phyloP scores from a whole-genome alignment of 2,888 invertebrate species.

The Sarcophaga variegata region DNA sequence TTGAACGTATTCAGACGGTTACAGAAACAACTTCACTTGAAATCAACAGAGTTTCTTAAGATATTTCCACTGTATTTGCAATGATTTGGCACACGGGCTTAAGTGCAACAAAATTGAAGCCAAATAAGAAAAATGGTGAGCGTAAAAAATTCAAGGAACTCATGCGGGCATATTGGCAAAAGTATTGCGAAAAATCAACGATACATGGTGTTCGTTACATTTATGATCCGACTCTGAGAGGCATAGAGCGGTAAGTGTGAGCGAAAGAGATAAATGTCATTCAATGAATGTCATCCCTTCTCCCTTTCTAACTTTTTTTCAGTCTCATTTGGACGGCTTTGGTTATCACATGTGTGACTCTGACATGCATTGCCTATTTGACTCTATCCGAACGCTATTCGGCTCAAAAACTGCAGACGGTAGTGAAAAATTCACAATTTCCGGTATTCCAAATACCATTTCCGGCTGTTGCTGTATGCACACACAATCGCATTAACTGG shows the following conservation, averaged over 20 bases:
- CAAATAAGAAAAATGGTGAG: conserved; percentile 1
- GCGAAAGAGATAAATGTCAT: conserved; percentile 1
- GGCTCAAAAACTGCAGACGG: conserved; percentile 77
- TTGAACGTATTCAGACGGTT: conserved; percentile 2
- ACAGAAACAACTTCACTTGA: conserved; percentile 26
- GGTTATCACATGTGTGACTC: conserved; percentile 73
- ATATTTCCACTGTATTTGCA: conserved; percentile 24
- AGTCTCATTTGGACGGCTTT: conserved; percentile 78
- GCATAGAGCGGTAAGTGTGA: conserved; percentile 75
- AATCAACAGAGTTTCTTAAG: conserved; percentile 43
- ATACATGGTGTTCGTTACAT: conserved; percentile 80
- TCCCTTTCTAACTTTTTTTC: not conserved
- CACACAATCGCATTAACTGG: conserved; percentile 80
- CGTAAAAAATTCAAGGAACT: conserved; percentile 70
- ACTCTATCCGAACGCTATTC: conserved; percentile 75
- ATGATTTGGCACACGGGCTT: conserved; percentile 64
- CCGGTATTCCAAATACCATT: conserved; percentile 78
- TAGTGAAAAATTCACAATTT: conserved; percentile 79
- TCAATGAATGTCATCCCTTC: conserved; percentile 54
- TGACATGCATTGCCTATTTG: conserved; percentile 74
- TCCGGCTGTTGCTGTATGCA: conserved; percentile 79
- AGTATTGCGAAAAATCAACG: conserved; percentile 78
- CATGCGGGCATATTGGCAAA: conserved; percentile 74
- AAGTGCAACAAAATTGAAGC: conserved; percentile 19
- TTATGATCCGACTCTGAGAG: conserved; percentile 75